Conservation (phyloP, 2,113 vertebrate species). For the Festucalex cinctus region DNA sequence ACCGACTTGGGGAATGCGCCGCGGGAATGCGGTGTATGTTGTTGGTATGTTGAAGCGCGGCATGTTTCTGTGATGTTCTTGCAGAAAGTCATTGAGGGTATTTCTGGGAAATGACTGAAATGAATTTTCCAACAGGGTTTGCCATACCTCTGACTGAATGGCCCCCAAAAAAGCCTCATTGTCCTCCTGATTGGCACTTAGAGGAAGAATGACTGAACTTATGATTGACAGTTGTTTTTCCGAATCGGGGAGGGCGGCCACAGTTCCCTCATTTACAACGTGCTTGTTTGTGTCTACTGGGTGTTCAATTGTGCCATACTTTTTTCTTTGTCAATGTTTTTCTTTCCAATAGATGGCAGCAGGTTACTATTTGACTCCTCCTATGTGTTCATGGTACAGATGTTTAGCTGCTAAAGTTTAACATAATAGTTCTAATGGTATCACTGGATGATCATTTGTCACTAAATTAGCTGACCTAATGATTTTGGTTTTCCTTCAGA, state of each 20-base stretch:
- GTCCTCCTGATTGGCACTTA: conserved; percentile 39
- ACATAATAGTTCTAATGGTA: conserved; percentile 36
- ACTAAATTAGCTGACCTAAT: conserved; percentile 53
- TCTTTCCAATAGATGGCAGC: conserved; percentile 51
- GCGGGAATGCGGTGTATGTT: neutral
- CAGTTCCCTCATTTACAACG: conserved; percentile 28
- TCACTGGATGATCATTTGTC: conserved; percentile 38
- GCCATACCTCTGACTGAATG: conserved; percentile 25
- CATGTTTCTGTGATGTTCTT: conserved; percentile 11
- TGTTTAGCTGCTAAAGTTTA: conserved; percentile 61
- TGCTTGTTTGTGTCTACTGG: conserved; percentile 62
- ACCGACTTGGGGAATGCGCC: conserved; percentile 25
- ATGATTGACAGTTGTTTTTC: conserved; percentile 26
- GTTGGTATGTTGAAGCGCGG: neutral
- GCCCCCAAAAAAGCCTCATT: conserved; percentile 29
- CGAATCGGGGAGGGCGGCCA: conserved; percentile 26
- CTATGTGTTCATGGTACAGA: conserved; percentile 62
- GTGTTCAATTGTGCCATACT: conserved; percentile 75
- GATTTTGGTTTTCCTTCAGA: conserved; percentile 43
- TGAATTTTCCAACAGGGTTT: conserved; percentile 5
- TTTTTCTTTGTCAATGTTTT: conserved; percentile 51
- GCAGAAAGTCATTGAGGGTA: conserved; percentile 20
- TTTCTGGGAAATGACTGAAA: conserved; percentile 22
- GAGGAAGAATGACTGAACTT: conserved; percentile 34
- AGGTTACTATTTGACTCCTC: conserved; percentile 64